Evolutionary conservation across 1,140 invertebrate species (phyloP).

Genomic region (Homalodisca vitripennis): DNA sequence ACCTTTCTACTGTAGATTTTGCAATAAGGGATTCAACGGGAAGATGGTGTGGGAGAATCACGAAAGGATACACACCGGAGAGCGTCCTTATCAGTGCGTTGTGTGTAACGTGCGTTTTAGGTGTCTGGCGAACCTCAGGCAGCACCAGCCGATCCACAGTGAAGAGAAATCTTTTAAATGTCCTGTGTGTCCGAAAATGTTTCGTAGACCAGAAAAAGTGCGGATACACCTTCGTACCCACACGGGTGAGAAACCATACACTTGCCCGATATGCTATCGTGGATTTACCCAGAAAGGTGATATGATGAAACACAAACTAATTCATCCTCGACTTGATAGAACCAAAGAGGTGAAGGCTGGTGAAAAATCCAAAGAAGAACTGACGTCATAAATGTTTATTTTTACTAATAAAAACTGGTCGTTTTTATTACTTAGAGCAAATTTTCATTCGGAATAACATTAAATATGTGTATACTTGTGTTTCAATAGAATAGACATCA

Average conservation of each 20-base stretch:
- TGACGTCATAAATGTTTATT: too few relatives aligned
- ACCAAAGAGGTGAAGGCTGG: too few relatives aligned
- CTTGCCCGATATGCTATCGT: background rate
- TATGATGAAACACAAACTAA: constrained; percentile 3
- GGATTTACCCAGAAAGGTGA: constrained; percentile 6
- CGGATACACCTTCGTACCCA: background rate
- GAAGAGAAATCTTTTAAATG: background rate
- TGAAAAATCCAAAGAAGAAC: too few relatives aligned
- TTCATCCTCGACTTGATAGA: too few relatives aligned
- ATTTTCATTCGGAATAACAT: too few relatives aligned
- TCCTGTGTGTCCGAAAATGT: background rate
- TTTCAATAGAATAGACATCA: too few relatives aligned
- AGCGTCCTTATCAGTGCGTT: background rate
- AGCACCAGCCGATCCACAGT: constrained; percentile 5
- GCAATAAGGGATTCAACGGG: background rate
- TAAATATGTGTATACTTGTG: too few relatives aligned
- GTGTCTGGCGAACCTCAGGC: background rate
- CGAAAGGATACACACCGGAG: background rate
- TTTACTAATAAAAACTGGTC: too few relatives aligned
- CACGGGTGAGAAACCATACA: background rate
- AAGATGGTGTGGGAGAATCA: background rate
- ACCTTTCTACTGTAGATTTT: background rate
- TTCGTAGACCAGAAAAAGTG: background rate
- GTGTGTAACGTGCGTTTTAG: background rate
- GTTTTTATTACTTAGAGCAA: too few relatives aligned